Conservation (phyloP, 1,140 invertebrate genomes). For the Papilio glaucus region DNA sequence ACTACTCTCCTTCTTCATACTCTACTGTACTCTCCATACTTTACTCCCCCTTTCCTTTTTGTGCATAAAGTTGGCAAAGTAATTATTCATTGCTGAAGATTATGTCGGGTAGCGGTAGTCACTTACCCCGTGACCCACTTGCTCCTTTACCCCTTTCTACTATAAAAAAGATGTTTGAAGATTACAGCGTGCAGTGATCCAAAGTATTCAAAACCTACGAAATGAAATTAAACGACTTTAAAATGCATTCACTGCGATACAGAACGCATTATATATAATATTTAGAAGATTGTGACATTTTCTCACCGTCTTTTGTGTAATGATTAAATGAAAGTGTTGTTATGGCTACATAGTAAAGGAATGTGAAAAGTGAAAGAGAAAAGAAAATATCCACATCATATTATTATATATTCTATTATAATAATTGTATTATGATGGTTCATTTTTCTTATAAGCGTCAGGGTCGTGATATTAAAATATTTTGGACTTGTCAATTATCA, state of each 20-base stretch:
- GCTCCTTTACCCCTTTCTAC: too few relatives aligned
- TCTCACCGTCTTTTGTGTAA: conserved; percentile 22
- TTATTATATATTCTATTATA: conserved; percentile 12
- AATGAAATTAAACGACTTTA: background rate
- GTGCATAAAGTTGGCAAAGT: too few relatives aligned
- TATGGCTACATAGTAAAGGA: background rate
- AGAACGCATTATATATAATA: background rate
- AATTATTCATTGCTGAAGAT: too few relatives aligned
- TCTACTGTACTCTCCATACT: too few relatives aligned
- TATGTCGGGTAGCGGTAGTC: too few relatives aligned
- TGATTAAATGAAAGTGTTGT: conserved; percentile 20
- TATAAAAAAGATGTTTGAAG: too few relatives aligned
- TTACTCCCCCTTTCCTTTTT: too few relatives aligned
- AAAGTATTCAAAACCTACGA: background rate
- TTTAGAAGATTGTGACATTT: conserved; percentile 8
- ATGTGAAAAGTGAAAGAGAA: conserved; percentile 23
- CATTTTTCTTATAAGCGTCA: background rate
- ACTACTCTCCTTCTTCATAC: too few relatives aligned
- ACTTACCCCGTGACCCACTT: too few relatives aligned
- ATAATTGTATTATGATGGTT: background rate
- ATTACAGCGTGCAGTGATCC: too few relatives aligned
- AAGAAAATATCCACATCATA: conserved; percentile 3
- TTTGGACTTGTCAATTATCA: too few relatives aligned
- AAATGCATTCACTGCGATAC: background rate
- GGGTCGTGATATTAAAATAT: too few relatives aligned